phyloP scores from a whole-genome alignment of 1,140 invertebrate species.

The Drosophila miranda region DNA sequence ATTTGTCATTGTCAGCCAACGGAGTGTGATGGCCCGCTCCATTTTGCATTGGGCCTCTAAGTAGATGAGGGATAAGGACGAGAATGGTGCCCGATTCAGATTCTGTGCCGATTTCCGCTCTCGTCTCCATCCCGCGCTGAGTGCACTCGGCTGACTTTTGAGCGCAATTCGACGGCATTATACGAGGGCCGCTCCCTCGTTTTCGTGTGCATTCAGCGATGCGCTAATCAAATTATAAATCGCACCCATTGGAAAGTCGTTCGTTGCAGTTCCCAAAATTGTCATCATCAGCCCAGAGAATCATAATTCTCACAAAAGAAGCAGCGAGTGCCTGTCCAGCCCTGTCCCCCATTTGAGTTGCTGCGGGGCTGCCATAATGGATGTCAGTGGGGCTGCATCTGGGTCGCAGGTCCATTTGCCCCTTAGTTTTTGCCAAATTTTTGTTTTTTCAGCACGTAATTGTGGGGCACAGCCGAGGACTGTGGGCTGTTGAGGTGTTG shows the following conservation, averaged over 20 bases:
- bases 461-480: background rate
- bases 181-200: constrained; percentile 6
- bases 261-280: constrained; percentile 55
- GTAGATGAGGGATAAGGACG: constrained; percentile 58
- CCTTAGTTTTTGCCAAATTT: constrained; percentile 15
- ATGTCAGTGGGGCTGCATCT: constrained; percentile 34
- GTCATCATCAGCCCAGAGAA: constrained; percentile 65
- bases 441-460: constrained; percentile 18
- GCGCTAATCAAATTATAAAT: constrained; percentile 80
- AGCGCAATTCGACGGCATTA: constrained; percentile 14
- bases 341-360: constrained; percentile 5
- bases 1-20: constrained; percentile 75
- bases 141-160: constrained; percentile 65
- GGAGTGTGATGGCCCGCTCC: constrained; percentile 58
- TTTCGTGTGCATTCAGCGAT: constrained; percentile 69
- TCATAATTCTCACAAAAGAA: constrained; percentile 60
- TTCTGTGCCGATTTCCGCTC: background rate
- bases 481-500: constrained; percentile 51
- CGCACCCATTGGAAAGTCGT: constrained; percentile 65
- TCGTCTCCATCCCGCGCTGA: constrained; percentile 21
- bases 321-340: constrained; percentile 12
- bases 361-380: constrained; percentile 31
- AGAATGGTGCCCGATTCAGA: constrained; percentile 9
- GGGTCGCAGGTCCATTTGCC: constrained; percentile 48
- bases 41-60: constrained; percentile 46